A percentile compares a stretch with the other conserved stretches of the same genome.
phyloP scores from a whole-genome alignment of 2,797 vertebrate genomes.

The Scomberomorus guttatus region DNA sequence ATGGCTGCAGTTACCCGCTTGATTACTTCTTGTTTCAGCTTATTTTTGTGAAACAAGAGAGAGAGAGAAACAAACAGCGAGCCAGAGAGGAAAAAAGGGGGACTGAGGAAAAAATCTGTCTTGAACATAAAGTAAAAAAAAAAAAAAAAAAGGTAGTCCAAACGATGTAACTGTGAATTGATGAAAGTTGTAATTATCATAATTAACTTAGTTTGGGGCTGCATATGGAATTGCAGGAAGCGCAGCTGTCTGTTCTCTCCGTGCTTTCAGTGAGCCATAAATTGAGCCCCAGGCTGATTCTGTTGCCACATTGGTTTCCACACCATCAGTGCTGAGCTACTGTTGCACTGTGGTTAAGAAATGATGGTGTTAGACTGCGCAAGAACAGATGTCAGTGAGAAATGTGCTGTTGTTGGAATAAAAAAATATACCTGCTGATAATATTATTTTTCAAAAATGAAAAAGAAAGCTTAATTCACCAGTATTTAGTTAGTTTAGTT shows the following conservation, averaged over 20 bases:
- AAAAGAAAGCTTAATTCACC: neutral
- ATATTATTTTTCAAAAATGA: neutral
- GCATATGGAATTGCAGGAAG: conserved; percentile 61
- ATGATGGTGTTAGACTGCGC: conserved; percentile 21
- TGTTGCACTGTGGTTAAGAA: conserved; percentile 42
- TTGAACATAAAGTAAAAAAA: conserved; percentile 16
- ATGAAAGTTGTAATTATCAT: conserved; percentile 71
- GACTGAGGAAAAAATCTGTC: conserved; percentile 21
- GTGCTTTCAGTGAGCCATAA: conserved; percentile 53
- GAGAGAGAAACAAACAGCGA: neutral
- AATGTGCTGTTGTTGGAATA: conserved; percentile 4
- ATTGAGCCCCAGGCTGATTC: conserved; percentile 49
- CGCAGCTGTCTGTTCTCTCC: conserved; percentile 48
- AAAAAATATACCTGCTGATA: neutral
- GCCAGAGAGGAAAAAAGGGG: neutral
- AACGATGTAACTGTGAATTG: conserved; percentile 46
- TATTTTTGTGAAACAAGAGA: conserved; percentile 50
- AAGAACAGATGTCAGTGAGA: conserved; percentile 32
- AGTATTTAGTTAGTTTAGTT: neutral
- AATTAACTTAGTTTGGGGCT: conserved; percentile 64
- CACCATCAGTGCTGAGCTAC: conserved; percentile 46
- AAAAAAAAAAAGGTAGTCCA: conserved; percentile 27
- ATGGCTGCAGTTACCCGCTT: conserved; percentile 63
- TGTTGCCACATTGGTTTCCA: conserved; percentile 57
- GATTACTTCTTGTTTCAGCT: conserved; percentile 61